Evolutionary conservation across 2,797 vertebrate genomes (phyloP), one percentile per base, ranked within the genome.

Genomic region (Rhodeus uyekii): DNA sequence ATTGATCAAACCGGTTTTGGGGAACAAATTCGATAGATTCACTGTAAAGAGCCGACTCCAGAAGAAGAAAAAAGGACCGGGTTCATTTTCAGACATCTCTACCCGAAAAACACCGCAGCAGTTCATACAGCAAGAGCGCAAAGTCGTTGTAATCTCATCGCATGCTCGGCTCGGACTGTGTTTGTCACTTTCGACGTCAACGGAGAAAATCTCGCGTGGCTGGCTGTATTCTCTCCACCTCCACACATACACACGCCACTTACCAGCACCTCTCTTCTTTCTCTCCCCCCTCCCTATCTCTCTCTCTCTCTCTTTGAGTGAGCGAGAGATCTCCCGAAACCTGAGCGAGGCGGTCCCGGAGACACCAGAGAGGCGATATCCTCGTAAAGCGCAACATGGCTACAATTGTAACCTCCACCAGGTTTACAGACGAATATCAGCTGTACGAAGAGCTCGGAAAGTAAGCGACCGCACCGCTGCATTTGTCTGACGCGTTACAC

Each of bases 381-480:
- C 89, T 87, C 91, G 50, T 38, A 48, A 60, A 90, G 84, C 74
- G 76, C 93, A 92, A 95, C 96, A 98, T 98, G 97, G 96, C 97
- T 92, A 96, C 96, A 87, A 94, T 97, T 87, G 96, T 95, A 86
- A 97, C 96, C 93, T 98, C 95, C 86, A 98, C 97, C 90, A 93
- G 97, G 87, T 98, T 98, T 92, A 97, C 96, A 84, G 97, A 98
- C 93, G 97, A 98, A 87, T 97, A 98, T 87, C 97, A 98, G 95
- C 97, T 98, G 87, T 98, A 96, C 91, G 97, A 98, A 92, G 97
- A 98, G 90, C 97, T 98, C 90, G 97, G 97, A 94, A 98, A 98
- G 97, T 98, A 97, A 97, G 97, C 75, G 76, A 86, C 82, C 74
- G 58, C 75, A 27, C 58, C 65, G 77, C 44, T 24, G 48, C 74